Conservation (phyloP, 2,888 invertebrate species). For the Rhagophthalmus giganteus region DNA sequence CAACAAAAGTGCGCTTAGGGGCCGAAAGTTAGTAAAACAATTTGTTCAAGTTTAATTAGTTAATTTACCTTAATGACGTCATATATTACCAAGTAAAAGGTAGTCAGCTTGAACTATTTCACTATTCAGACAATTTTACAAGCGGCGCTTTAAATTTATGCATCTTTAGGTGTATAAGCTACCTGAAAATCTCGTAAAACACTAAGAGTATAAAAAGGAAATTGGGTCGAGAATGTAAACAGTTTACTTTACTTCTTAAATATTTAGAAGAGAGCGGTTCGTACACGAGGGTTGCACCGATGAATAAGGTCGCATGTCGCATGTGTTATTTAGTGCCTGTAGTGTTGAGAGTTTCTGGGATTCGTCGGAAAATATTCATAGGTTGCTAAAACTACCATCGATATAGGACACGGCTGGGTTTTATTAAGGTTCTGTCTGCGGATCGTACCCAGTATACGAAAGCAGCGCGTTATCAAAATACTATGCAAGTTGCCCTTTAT, state of each 20-base stretch:
- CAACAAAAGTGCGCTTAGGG: slow-evolving; percentile 27
- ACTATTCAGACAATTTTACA: slow-evolving; percentile 15
- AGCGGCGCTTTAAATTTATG: slow-evolving; percentile 8
- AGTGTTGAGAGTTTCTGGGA: slow-evolving; percentile 19
- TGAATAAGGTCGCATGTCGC: slow-evolving; percentile 20
- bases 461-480: neutral
- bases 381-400: slow-evolving; percentile 13
- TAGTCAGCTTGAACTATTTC: slow-evolving; percentile 13
- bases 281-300: slow-evolving; percentile 9
- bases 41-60: slow-evolving; percentile 31
- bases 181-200: neutral
- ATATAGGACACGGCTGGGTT: slow-evolving; percentile 17
- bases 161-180: slow-evolving; percentile 1
- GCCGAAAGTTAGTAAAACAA: slow-evolving; percentile 31
- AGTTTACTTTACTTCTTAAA: slow-evolving; percentile 12
- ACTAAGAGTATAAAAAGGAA: neutral
- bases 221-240: slow-evolving; percentile 8
- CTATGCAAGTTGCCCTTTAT: neutral
- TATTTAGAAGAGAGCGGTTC: slow-evolving; percentile 10
- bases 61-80: slow-evolving; percentile 31
- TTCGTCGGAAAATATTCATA: slow-evolving; percentile 27
- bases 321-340: slow-evolving; percentile 18
- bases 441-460: neutral
- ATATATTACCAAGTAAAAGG: slow-evolving; percentile 17
- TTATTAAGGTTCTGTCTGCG: slow-evolving; percentile 19